phyloP scores from a whole-genome alignment of 2,888 invertebrate species.

The Rhogogaster chlorosoma region DNA sequence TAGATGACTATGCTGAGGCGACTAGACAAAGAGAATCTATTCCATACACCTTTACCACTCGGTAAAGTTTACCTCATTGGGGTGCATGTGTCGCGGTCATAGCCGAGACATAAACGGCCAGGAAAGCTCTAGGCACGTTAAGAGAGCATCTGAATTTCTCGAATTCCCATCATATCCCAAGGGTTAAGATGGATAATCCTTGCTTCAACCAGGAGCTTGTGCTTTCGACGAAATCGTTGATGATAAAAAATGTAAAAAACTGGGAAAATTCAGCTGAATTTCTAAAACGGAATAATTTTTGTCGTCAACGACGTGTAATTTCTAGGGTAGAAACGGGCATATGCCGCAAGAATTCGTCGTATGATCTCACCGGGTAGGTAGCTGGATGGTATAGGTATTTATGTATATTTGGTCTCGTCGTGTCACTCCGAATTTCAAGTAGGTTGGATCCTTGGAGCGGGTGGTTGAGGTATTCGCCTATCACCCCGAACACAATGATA shows the following conservation, averaged over 20 bases:
- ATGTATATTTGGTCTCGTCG: constrained; percentile 42
- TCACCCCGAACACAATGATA: constrained; percentile 50
- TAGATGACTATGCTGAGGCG: background rate
- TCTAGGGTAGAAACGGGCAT: background rate
- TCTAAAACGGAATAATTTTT: background rate
- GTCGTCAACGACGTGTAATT: background rate
- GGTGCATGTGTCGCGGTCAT: background rate
- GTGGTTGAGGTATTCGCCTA: constrained; percentile 37
- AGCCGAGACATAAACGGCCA: background rate
- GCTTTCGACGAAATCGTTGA: background rate
- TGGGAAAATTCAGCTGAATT: background rate
- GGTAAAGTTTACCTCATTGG: background rate
- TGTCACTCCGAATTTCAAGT: constrained; percentile 31
- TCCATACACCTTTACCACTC: background rate
- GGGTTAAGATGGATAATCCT: constrained; percentile 26
- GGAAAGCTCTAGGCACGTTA: background rate
- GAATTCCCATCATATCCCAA: constrained; percentile 13
- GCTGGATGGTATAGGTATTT: background rate
- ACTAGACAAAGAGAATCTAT: background rate
- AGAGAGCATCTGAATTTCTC: constrained; percentile 22
- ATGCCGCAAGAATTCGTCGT: background rate
- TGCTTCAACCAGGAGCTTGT: background rate
- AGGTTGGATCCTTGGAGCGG: constrained; percentile 1
- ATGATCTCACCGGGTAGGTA: background rate
- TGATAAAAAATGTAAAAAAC: background rate